Evolutionary conservation across 2,888 invertebrate genomes (phyloP).

Genomic region (Blomia tropicalis): DNA sequence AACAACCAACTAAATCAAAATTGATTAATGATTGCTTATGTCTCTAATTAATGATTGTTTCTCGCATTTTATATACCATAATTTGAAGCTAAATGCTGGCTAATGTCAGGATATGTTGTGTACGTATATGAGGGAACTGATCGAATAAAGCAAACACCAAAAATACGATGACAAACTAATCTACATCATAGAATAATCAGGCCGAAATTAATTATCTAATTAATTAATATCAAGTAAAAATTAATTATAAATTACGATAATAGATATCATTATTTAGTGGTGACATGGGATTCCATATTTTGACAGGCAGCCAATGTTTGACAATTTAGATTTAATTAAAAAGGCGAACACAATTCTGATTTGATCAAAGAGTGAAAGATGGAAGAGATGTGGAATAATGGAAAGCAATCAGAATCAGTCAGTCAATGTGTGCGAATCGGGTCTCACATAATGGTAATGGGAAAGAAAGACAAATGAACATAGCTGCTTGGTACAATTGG

Average conservation of each 20-base stretch:
- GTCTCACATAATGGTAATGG: background rate
- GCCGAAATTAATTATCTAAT: constrained; percentile 12
- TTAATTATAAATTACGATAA: background rate
- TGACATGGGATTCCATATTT: background rate
- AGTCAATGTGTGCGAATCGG: background rate
- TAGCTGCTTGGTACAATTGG: too few species aligned
- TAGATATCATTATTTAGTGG: background rate
- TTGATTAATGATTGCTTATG: too few species aligned
- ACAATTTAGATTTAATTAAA: background rate
- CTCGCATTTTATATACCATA: too few species aligned
- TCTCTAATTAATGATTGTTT: too few species aligned
- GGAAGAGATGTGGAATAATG: too few species aligned
- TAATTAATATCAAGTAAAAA: constrained; percentile 6
- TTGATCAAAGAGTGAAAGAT: too few species aligned
- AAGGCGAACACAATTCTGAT: background rate
- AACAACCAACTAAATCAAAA: too few species aligned
- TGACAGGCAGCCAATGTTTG: background rate
- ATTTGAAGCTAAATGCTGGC: too few species aligned
- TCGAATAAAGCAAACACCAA: too few species aligned
- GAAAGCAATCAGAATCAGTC: background rate
- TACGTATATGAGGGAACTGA: too few species aligned
- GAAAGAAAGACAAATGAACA: background rate
- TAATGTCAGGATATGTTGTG: too few species aligned
- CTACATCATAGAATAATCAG: background rate
- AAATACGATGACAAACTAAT: too few species aligned